Conservation (phyloP, 2,113 vertebrate genomes). For the Seriola rivoliana region DNA sequence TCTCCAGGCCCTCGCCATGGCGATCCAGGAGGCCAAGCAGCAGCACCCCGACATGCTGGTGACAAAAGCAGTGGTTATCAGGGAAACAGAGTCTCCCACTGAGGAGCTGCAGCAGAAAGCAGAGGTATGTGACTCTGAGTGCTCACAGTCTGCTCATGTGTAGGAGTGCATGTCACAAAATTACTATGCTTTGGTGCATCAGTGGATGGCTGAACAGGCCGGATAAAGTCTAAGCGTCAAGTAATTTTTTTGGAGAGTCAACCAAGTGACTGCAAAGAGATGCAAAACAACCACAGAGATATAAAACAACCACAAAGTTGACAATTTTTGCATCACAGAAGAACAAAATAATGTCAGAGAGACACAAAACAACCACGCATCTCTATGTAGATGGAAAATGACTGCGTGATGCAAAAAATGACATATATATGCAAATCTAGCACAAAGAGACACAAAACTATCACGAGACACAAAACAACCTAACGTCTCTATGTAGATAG, state of each 20-base stretch:
- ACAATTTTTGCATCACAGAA: no score
- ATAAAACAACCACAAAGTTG: neutral
- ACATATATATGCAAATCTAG: neutral
- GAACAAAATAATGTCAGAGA: neutral
- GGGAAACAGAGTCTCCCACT: conserved; percentile 95
- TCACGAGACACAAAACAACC: no score
- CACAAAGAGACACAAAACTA: neutral
- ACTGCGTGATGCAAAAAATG: neutral
- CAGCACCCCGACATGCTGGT: conserved; percentile 99
- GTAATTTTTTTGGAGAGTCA: no score
- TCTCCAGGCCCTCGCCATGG: conserved; percentile 93
- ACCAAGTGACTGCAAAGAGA: neutral
- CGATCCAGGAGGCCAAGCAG: conserved; percentile 98
- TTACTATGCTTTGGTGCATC: neutral
- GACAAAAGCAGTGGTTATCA: conserved; percentile 99
- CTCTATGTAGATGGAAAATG: no score
- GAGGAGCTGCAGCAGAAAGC: conserved; percentile 91
- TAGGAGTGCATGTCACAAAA: neutral
- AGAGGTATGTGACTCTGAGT: conserved; percentile 85
- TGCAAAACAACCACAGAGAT: neutral
- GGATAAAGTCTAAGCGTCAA: neutral
- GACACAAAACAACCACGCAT: neutral
- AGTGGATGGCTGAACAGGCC: neutral
- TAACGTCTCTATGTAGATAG: no score
- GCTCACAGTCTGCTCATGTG: neutral